A percentile compares a stretch with the other conserved stretches of the same genome.
phyloP scores from a whole-genome alignment of 1,140 invertebrate species.

The Drosophila funebris region DNA sequence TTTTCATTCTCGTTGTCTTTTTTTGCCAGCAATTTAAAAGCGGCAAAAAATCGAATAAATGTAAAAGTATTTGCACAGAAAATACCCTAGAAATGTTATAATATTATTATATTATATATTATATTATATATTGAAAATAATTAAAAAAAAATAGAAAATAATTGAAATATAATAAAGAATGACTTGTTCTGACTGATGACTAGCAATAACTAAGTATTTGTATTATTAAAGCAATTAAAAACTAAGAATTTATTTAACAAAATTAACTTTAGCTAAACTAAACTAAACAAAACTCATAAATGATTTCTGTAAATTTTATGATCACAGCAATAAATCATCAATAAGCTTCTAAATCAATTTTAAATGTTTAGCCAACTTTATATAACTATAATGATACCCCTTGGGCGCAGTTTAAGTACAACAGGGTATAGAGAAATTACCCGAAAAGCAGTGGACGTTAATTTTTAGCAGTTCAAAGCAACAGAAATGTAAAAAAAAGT shows the following conservation, averaged over 20 bases:
- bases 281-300: too few relatives aligned
- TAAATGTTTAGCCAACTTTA: background rate
- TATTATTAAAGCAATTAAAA: too few relatives aligned
- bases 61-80: background rate
- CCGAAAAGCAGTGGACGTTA: slow-evolving; percentile 54
- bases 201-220: too few relatives aligned
- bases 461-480: slow-evolving; percentile 69
- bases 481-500: slow-evolving; percentile 2
- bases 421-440: slow-evolving; percentile 20
- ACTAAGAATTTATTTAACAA: too few relatives aligned
- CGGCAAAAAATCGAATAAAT: background rate
- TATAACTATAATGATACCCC: background rate
- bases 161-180: too few relatives aligned
- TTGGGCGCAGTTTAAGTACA: background rate
- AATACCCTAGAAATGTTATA: background rate
- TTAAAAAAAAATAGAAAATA: too few relatives aligned
- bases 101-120: too few relatives aligned
- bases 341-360: background rate
- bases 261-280: too few relatives aligned
- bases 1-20: slow-evolving; percentile 19
- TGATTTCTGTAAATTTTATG: too few relatives aligned
- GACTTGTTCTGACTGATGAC: too few relatives aligned
- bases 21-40: slow-evolving; percentile 4
- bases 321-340: too few relatives aligned
- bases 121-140: too few relatives aligned